Evolutionary conservation across 2,888 invertebrate species (phyloP).

Genomic region (Sycophila texana): DNA sequence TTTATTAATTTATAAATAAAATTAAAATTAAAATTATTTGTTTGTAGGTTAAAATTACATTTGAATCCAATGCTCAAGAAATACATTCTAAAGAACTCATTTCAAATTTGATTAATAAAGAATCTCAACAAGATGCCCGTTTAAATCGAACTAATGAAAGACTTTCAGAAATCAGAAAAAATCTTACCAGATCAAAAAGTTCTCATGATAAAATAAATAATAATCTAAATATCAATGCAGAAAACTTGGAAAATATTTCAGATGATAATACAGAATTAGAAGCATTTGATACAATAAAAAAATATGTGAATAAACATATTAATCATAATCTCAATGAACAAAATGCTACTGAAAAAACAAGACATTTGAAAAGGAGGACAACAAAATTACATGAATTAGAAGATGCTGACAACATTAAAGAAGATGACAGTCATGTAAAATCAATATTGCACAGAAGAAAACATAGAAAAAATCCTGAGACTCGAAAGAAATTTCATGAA

Average conservation of each 20-base stretch:
- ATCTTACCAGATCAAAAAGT: conserved; percentile 17
- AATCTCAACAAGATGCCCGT: conserved; percentile 65
- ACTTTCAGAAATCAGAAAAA: conserved; percentile 11
- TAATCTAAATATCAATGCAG: conserved; percentile 4
- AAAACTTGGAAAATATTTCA: conserved; percentile 18
- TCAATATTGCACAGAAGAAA: conserved; percentile 37
- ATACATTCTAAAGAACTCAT: conserved; percentile 66
- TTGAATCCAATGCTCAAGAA: conserved; percentile 79
- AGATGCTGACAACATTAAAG: conserved; percentile 42
- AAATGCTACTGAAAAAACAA: conserved; percentile 58
- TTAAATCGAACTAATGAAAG: conserved; percentile 14
- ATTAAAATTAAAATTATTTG: conserved; percentile 3
- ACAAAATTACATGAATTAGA: conserved; percentile 61
- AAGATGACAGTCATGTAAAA: conserved; percentile 25
- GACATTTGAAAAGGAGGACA: conserved; percentile 62
- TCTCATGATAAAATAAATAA: neutral
- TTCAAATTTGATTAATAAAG: conserved; percentile 45
- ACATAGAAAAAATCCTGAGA: conserved; percentile 42
- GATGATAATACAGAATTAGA: conserved; percentile 37
- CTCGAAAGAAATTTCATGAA: conserved; percentile 45
- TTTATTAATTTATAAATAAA: neutral
- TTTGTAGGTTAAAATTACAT: conserved; percentile 77
- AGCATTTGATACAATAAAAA: conserved; percentile 52
- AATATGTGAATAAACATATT: conserved; percentile 60
- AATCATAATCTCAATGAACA: conserved; percentile 52